Conservation (phyloP, 2,888 invertebrate genomes). For the Ischnura elegans region DNA sequence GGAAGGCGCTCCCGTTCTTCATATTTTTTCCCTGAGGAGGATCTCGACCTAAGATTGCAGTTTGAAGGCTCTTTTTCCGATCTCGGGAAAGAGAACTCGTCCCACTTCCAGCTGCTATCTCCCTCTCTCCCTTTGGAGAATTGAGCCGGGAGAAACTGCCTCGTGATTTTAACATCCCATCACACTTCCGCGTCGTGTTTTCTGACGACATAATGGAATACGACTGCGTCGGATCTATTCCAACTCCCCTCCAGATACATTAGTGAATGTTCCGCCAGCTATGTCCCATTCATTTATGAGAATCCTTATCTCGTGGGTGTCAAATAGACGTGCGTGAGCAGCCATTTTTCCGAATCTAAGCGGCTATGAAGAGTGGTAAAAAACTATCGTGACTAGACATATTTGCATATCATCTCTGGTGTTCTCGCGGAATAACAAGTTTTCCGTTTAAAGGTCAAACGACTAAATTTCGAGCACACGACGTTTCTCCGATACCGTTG, state of each 20-base stretch:
- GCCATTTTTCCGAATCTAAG: background rate
- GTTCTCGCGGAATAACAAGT: background rate
- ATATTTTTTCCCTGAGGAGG: background rate
- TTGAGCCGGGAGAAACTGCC: background rate
- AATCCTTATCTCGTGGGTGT: background rate
- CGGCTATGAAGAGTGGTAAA: background rate
- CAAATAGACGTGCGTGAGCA: background rate
- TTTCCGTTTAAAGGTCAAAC: background rate
- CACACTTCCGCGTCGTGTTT: background rate
- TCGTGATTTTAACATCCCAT: background rate
- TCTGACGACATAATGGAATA: background rate
- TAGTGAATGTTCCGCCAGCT: background rate
- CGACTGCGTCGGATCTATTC: background rate
- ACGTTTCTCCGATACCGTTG: background rate
- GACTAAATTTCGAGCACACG: background rate
- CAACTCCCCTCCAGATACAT: background rate
- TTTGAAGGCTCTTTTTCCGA: background rate
- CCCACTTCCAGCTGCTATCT: background rate
- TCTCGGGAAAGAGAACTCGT: background rate
- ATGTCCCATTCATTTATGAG: background rate
- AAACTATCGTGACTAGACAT: background rate
- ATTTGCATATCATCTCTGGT: background rate
- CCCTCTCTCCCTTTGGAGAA: too few species aligned
- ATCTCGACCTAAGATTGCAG: background rate
- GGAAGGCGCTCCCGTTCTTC: too few species aligned